These are phyloP conservation scores for Copidosoma floridanum DNA, from an alignment of 1,140 invertebrate species.

Conservation along the genomic window DNA sequence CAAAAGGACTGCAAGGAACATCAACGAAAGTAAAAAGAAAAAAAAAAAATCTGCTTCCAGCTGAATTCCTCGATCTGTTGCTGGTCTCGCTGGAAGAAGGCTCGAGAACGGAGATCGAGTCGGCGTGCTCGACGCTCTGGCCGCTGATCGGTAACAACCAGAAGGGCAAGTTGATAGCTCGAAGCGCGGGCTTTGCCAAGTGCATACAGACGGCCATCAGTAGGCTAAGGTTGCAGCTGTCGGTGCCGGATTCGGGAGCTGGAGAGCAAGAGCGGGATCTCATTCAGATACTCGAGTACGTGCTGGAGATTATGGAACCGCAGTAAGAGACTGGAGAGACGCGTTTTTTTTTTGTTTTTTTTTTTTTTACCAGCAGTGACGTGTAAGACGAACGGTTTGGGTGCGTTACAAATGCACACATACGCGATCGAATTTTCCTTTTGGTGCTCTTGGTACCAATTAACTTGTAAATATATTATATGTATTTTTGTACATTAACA, in stretches of 20 bases:
- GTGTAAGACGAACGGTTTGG: no score
- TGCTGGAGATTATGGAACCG: constrained; percentile 39
- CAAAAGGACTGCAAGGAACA: no score
- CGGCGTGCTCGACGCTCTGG: constrained; percentile 45
- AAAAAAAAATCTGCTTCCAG: constrained; percentile 24
- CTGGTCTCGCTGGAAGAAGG: constrained; percentile 41
- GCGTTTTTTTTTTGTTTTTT: no score
- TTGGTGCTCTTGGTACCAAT: no score
- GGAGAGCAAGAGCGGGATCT: constrained; percentile 36
- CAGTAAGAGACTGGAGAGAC: background rate
- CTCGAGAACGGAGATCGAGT: constrained; percentile 38
- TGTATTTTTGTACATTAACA: constrained; percentile 2
- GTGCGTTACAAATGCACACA: no score
- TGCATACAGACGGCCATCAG: constrained; percentile 45
- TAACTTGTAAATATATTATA: background rate
- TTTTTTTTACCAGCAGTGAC: no score
- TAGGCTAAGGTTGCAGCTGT: constrained; percentile 35
- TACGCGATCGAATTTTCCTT: background rate
- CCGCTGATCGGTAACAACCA: constrained; percentile 50
- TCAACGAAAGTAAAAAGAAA: no score
- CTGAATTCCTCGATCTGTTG: constrained; percentile 47
- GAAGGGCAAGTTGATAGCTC: constrained; percentile 48
- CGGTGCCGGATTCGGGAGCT: constrained; percentile 20
- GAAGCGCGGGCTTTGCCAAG: constrained; percentile 43
- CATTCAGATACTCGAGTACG: constrained; percentile 43